Percentiles rank a stretch among this genome's conserved stretches.
Evolutionary conservation across 1,140 invertebrate species (phyloP).

Genomic region (Stenopsyche tienmushanensis): DNA sequence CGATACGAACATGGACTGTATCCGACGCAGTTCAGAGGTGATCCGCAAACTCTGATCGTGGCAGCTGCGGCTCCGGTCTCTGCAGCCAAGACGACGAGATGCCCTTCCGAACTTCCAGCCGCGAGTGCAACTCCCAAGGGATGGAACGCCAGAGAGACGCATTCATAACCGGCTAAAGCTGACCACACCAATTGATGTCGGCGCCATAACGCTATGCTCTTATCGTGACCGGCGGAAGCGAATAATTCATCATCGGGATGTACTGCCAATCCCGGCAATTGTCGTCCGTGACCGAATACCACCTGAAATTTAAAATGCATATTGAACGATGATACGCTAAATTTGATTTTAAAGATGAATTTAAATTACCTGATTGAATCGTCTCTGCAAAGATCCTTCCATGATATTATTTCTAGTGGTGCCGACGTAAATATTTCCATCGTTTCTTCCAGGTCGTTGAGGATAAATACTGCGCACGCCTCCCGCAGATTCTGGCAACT

Average conservation of each 20-base stretch:
- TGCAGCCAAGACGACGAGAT: conserved; percentile 80
- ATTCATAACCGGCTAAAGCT: conserved; percentile 81
- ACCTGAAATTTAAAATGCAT: conserved; percentile 57
- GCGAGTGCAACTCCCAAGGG: conserved; percentile 83
- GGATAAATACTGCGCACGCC: conserved; percentile 86
- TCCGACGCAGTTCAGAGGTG: conserved; percentile 76
- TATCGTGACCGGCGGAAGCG: conserved; percentile 90
- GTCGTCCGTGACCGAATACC: conserved; percentile 88
- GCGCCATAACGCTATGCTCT: conserved; percentile 86
- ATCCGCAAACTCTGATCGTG: conserved; percentile 82
- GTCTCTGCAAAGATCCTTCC: conserved; percentile 85
- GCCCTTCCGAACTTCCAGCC: conserved; percentile 85
- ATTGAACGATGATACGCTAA: neutral
- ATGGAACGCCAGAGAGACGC: conserved; percentile 82
- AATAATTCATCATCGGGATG: conserved; percentile 91
- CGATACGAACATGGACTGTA: conserved; percentile 79
- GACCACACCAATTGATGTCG: conserved; percentile 84
- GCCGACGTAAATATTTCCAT: conserved; percentile 89
- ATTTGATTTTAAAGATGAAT: neutral
- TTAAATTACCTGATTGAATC: conserved; percentile 77
- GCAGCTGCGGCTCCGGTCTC: conserved; percentile 79
- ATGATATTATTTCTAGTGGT: conserved; percentile 91
- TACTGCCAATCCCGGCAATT: conserved; percentile 85
- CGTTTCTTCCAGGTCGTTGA: conserved; percentile 78
- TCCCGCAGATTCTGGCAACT: conserved; percentile 82